Evolutionary conservation across 2,888 invertebrate genomes (phyloP).

Genomic region (Chloromyia formosa): DNA sequence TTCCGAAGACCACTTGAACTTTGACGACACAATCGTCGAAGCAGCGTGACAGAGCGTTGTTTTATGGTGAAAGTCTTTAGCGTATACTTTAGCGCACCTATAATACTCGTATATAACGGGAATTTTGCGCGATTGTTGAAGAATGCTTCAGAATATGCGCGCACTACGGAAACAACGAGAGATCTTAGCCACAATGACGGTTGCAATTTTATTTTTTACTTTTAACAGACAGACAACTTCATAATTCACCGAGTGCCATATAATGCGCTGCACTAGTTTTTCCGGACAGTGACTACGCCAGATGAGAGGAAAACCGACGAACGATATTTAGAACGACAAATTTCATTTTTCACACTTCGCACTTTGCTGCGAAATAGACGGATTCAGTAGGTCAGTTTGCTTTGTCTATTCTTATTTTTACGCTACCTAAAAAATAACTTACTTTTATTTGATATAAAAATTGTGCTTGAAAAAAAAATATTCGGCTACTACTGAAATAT

Average conservation of each 20-base stretch:
- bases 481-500: too few relatives aligned
- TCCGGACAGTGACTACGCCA: background rate
- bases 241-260: background rate
- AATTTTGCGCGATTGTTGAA: background rate
- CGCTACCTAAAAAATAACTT: too few relatives aligned
- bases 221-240: background rate
- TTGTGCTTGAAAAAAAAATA: too few relatives aligned
- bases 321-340: background rate
- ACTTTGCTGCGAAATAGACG: too few relatives aligned
- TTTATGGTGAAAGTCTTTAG: constrained; percentile 2
- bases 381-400: too few relatives aligned
- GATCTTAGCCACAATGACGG: background rate
- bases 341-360: background rate
- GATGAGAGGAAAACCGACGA: background rate
- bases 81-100: background rate
- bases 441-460: too few relatives aligned
- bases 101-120: background rate
- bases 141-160: background rate
- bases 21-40: background rate
- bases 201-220: background rate
- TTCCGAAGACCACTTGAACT: background rate
- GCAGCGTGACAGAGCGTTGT: background rate
- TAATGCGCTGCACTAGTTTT: constrained; percentile 3
- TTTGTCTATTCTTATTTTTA: too few relatives aligned
- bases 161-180: background rate